These are phyloP conservation scores for Medauroidea extradentata DNA, from an alignment of 1,140 invertebrate genomes.

Conservation along the genomic window DNA sequence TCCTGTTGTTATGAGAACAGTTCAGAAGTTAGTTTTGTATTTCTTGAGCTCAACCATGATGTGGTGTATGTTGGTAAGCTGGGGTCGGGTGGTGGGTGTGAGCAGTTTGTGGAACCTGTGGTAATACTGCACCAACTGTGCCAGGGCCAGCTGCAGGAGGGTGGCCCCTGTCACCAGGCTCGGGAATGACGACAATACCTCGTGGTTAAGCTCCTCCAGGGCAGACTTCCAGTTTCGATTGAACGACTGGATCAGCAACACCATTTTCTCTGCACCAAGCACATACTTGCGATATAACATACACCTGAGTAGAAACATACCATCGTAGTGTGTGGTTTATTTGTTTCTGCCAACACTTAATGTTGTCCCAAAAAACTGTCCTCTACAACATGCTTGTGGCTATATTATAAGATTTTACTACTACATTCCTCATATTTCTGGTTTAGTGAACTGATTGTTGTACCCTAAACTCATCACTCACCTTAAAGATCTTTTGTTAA, in stretches of 20 bases:
- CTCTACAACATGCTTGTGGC: no score
- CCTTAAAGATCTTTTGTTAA: no score
- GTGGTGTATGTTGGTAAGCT: conserved; percentile 96
- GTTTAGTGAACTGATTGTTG: no score
- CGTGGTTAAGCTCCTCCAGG: conserved; percentile 89
- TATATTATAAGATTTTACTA: no score
- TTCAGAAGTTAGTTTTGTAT: conserved; percentile 74
- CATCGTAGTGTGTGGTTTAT: no score
- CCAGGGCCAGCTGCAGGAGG: conserved; percentile 88
- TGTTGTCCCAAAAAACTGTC: no score
- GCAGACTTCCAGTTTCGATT: conserved; percentile 91
- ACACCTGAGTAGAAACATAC: no score
- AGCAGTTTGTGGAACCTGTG: conserved; percentile 95
- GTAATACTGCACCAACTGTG: conserved; percentile 96
- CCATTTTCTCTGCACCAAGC: conserved; percentile 59
- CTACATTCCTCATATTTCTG: no score
- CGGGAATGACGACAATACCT: conserved; percentile 92
- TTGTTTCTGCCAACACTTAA: no score
- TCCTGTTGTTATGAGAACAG: background rate
- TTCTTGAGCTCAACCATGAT: conserved; percentile 99
- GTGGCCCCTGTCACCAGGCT: conserved; percentile 93
- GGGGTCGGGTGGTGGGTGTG: conserved; percentile 79
- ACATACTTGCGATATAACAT: no score
- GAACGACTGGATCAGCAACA: conserved; percentile 82
- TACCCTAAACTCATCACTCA: no score